These are phyloP conservation scores for Uloborus diversus DNA, from an alignment of 1,140 invertebrate species.

Conservation along the genomic window DNA sequence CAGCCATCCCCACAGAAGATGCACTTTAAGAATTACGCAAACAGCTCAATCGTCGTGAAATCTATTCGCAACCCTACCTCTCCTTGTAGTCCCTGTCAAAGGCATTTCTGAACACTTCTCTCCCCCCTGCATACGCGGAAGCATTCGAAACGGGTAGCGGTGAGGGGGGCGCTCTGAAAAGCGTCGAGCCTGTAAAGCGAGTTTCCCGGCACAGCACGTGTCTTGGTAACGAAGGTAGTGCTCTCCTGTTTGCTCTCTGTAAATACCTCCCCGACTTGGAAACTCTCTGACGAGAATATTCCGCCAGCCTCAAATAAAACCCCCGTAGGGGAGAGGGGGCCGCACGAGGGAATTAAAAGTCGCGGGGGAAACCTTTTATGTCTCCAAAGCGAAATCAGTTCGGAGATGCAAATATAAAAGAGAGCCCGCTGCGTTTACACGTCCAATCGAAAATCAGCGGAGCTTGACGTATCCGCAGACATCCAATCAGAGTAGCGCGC, in stretches of 20 bases:
- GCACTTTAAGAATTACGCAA: too few species aligned
- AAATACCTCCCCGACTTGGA: conserved; percentile 39
- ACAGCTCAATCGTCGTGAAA: too few species aligned
- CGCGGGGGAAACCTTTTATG: conserved; percentile 37
- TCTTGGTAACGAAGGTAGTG: neutral
- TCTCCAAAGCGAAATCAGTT: conserved; percentile 37
- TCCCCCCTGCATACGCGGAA: too few species aligned
- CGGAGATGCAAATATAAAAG: conserved; percentile 50
- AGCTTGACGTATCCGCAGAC: conserved; percentile 23
- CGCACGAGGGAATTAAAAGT: neutral
- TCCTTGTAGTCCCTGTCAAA: too few species aligned
- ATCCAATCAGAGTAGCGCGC: conserved; percentile 49
- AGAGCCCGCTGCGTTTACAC: conserved; percentile 43
- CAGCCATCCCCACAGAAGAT: too few species aligned
- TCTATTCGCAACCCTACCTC: too few species aligned
- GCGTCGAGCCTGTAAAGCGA: too few species aligned
- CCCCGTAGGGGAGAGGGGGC: neutral
- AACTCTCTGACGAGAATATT: conserved; percentile 45
- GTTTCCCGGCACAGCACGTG: too few species aligned
- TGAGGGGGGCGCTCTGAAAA: too few species aligned
- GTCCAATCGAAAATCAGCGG: conserved; percentile 54
- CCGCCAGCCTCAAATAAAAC: conserved; percentile 4
- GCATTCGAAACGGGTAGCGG: too few species aligned
- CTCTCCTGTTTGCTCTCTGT: conserved; percentile 5
- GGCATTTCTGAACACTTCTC: too few species aligned